Base-by-base conservation (phyloP, 2,888 invertebrate genomes). In the Stenodema calcarata region DNA sequence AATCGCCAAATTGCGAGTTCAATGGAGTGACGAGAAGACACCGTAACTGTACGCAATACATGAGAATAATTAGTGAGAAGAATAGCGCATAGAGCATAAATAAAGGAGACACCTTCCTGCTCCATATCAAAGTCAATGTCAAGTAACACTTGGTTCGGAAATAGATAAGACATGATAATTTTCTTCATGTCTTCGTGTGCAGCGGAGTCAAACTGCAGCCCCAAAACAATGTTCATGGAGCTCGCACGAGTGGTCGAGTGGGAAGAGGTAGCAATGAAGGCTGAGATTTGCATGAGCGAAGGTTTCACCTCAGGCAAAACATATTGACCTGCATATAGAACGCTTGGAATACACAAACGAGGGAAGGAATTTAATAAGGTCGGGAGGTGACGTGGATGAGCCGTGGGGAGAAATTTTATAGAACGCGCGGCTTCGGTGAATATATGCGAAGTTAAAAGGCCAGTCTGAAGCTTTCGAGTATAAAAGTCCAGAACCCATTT, bases 101-200 rank as follows among this genome's bases (percentile, higher is more conserved):
- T 47, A n/a, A 79, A 79, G 16, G 79, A 79, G 7, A 28, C 50
- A 7, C 79, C 79, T 1, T 6, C 23, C 14, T 79, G 18, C 2
- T 27, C 27, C 44, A 18, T 4, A 1, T 44, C 27, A 23, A 47
- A 79, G 4, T 47, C 2, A 14, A 79, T 27, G 23, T 79, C 23
- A 3, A 79, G 47, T 23, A 79, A 30, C 2, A 79, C 79, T 27
- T 79, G 79, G n/a, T 79, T 79, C 44, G 79, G 79, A 28, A 79
- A 79, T 4, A 79, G 79, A 23, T 18, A n/a, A 3, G 79, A 79
- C 2, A 79, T 7, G 4, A 79, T 44, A 14, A 79, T 79, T 23
- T 79, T 79, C 79, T 79, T 79, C 44, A 79, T 79, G 23, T 79
- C 79, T 47, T 44, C 79, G 23, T n/a, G 79, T 1, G 79, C 79